Percentiles rank a stretch among this genome's conserved stretches.
phyloP scores from a whole-genome alignment of 2,113 vertebrate species.

The Cyanistes caeruleus region DNA sequence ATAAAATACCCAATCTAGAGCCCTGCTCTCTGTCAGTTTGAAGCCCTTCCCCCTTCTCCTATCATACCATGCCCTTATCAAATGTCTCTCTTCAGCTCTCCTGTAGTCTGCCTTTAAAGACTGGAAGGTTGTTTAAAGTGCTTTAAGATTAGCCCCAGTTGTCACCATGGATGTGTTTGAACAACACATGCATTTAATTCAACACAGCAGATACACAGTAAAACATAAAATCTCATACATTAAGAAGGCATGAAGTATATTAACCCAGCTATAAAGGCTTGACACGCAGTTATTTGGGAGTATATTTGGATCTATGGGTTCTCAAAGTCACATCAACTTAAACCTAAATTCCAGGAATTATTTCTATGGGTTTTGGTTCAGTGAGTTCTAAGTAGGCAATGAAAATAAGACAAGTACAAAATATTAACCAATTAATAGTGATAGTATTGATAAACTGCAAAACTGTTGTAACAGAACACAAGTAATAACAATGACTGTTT shows the following conservation, averaged over 20 bases:
- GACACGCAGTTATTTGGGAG: slow-evolving; percentile 5
- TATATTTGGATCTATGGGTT: slow-evolving; percentile 44
- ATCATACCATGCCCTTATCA: neutral
- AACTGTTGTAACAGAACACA: neutral
- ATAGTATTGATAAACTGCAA: neutral
- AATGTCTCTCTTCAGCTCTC: neutral
- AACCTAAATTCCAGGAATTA: neutral
- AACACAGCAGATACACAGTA: slow-evolving; percentile 57
- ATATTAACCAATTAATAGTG: slow-evolving; percentile 9
- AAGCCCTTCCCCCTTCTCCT: neutral
- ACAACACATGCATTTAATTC: slow-evolving; percentile 25
- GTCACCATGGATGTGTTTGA: slow-evolving; percentile 51
- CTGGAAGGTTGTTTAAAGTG: neutral
- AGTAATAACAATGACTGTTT: neutral
- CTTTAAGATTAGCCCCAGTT: slow-evolving; percentile 24
- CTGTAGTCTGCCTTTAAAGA: neutral
- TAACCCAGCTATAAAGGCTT: slow-evolving; percentile 51
- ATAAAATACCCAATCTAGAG: neutral
- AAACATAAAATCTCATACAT: slow-evolving; percentile 56
- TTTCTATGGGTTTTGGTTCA: slow-evolving; percentile 23
- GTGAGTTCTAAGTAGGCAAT: slow-evolving; percentile 65
- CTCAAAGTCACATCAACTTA: slow-evolving; percentile 61
- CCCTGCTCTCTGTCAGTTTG: neutral
- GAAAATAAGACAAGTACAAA: slow-evolving; percentile 58
- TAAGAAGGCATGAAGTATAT: slow-evolving; percentile 60